Evolutionary conservation across 2,888 invertebrate species (phyloP).

Genomic region (Acanthosoma haemorrhoidale): DNA sequence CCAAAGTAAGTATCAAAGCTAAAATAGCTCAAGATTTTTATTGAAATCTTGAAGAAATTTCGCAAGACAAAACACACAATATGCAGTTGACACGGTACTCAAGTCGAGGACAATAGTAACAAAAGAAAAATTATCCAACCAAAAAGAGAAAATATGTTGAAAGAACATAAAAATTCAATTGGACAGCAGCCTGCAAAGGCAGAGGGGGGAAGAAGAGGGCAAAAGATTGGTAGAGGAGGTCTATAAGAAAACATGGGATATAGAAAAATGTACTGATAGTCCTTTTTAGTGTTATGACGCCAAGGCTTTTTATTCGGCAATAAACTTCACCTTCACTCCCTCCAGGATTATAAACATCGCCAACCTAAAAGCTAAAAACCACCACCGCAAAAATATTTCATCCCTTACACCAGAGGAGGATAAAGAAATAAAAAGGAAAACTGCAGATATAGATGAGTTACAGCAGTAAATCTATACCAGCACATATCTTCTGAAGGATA

Average conservation of each 20-base stretch:
- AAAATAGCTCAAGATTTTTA: too few relatives aligned
- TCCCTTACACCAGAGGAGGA: neutral
- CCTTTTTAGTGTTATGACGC: neutral
- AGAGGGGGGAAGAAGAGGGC: neutral
- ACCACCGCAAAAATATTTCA: neutral
- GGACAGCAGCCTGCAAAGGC: neutral
- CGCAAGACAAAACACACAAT: too few relatives aligned
- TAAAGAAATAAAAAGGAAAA: neutral
- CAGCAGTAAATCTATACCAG: too few relatives aligned
- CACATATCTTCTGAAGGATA: too few relatives aligned
- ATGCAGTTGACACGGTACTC: too few relatives aligned
- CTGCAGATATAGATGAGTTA: neutral
- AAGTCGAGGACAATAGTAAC: neutral
- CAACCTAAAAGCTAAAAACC: constrained; percentile 8
- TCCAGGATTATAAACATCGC: constrained; percentile 5
- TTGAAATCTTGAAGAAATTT: too few relatives aligned
- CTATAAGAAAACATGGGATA: constrained; percentile 8
- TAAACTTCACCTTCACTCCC: constrained; percentile 12
- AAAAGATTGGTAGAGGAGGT: constrained; percentile 1
- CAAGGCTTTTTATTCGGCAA: constrained; percentile 5
- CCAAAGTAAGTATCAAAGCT: too few relatives aligned
- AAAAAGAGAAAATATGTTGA: neutral
- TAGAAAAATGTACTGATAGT: constrained; percentile 14
- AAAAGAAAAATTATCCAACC: constrained; percentile 1
- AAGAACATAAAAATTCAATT: constrained; percentile 10